Evolutionary conservation across 2,888 invertebrate species (phyloP).

Genomic region (Drosophila fungiperda): DNA sequence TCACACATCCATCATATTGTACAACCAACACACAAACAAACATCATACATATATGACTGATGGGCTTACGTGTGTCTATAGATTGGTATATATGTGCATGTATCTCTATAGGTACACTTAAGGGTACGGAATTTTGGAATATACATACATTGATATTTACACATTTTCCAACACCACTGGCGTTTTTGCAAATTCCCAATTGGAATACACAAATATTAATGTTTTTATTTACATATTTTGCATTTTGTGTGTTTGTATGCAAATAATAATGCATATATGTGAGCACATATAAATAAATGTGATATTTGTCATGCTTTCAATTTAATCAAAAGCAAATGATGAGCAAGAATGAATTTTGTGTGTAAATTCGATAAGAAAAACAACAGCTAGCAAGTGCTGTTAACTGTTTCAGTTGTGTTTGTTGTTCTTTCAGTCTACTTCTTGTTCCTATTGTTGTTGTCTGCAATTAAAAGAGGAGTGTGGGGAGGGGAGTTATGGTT

Average conservation of each 20-base stretch:
- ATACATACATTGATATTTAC: slow-evolving; percentile 42
- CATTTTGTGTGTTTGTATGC: slow-evolving; percentile 9
- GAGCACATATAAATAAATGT: slow-evolving; percentile 51
- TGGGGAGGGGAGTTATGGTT: not conserved
- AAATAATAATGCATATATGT: slow-evolving; percentile 14
- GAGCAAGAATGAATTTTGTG: slow-evolving; percentile 46
- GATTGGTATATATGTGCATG: slow-evolving; percentile 17
- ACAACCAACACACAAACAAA: slow-evolving; percentile 35
- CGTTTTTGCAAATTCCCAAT: slow-evolving; percentile 58
- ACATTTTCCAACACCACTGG: slow-evolving; percentile 51
- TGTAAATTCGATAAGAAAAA: slow-evolving; percentile 70
- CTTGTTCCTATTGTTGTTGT: not conserved
- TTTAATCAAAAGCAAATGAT: slow-evolving; percentile 71
- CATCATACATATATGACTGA: slow-evolving; percentile 16
- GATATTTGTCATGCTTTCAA: slow-evolving; percentile 53
- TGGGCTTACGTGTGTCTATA: slow-evolving; percentile 23
- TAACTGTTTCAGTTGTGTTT: slow-evolving; percentile 20
- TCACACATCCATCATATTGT: slow-evolving; percentile 63
- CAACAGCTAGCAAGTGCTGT: slow-evolving; percentile 8
- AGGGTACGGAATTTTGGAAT: slow-evolving; percentile 41
- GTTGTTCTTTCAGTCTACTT: slow-evolving; percentile 1
- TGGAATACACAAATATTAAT: slow-evolving; percentile 58
- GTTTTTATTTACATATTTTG: slow-evolving; percentile 71
- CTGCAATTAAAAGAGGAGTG: slow-evolving; percentile 12
- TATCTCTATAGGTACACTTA: slow-evolving; percentile 39